Base-by-base conservation (phyloP, 2,113 vertebrate species). In the Riparia riparia region DNA sequence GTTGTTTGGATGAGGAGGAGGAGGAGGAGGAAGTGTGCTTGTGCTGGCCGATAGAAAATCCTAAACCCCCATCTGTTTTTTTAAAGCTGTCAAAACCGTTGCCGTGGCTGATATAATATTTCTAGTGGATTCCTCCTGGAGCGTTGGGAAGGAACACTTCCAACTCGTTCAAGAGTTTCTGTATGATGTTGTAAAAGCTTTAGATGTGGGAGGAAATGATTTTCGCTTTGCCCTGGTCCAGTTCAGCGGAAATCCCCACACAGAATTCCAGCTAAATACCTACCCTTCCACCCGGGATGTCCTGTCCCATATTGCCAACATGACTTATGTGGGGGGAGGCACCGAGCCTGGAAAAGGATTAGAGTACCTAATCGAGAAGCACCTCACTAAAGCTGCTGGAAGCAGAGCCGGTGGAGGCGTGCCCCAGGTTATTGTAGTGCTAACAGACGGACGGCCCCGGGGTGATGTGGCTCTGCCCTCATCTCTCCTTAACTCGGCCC, bases 61-160 rank as follows among this genome's bases (percentile, higher is more conserved):
- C 97, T 98, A 98, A 98, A 98, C 66, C 89, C 82, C 93, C 92
- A 93, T 98, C 97, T 98, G 98, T 97, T 98, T 94, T 98, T 98
- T 98, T 98, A 96, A 99, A 99, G 99, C 98, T 97, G 98, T 98
- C 97, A 98, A 96, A 98, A 98, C 96, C 63, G 94, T 98, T 97
- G 97, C 98, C 12, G 97, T 98, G 96, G 99, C 99, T 81, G 99
- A 99, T 98, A 97, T 99, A 97, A 98, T 99, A 98, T 99, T 99
- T 98, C 98, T 99, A 98, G 99, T 99, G 98, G 99, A 99, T 98
- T 98, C 99, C 84, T 99, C 99, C 78, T 97, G 98, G 98, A 99
- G 98, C 98, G 95, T 99, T 91, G 98, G 98, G 73, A 92, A 98
- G 79, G 97, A 98, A 77, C 99, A 98, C 97, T 99, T 99, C 98